Evolutionary conservation across 2,888 invertebrate species (phyloP).

Genomic region (Lasioglossum vierecki): DNA sequence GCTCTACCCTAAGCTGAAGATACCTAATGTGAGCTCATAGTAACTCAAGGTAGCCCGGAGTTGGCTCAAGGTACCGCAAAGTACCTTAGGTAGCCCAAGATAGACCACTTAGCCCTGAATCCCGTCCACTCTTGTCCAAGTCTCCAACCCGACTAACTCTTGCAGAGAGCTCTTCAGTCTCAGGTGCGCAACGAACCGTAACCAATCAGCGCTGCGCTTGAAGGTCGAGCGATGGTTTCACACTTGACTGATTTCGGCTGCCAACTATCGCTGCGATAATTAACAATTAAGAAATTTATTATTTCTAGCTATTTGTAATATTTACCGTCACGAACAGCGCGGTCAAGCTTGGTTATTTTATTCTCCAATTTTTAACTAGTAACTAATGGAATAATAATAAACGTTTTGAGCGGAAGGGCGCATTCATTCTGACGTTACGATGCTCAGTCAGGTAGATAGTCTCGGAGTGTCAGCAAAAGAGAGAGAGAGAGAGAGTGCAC

Average conservation of each 20-base stretch:
- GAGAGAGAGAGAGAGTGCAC: too few relatives aligned
- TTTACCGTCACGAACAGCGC: neutral
- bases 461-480: neutral
- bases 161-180: neutral
- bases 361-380: neutral
- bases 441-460: neutral
- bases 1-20: neutral
- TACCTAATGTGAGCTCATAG: neutral
- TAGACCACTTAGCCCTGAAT: neutral
- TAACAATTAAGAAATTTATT: neutral
- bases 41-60: neutral
- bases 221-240: conserved; percentile 2
- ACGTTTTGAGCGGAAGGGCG: neutral
- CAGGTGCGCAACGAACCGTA: neutral
- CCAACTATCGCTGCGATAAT: neutral
- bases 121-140: neutral
- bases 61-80: neutral
- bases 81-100: neutral
- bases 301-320: neutral
- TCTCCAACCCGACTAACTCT: neutral
- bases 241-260: neutral
- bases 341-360: neutral
- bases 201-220: neutral
- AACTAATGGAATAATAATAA: neutral
- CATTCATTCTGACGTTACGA: neutral